Evolutionary conservation across 2,113 vertebrate species (phyloP).

Genomic region (Ceuthmochares aereus): DNA sequence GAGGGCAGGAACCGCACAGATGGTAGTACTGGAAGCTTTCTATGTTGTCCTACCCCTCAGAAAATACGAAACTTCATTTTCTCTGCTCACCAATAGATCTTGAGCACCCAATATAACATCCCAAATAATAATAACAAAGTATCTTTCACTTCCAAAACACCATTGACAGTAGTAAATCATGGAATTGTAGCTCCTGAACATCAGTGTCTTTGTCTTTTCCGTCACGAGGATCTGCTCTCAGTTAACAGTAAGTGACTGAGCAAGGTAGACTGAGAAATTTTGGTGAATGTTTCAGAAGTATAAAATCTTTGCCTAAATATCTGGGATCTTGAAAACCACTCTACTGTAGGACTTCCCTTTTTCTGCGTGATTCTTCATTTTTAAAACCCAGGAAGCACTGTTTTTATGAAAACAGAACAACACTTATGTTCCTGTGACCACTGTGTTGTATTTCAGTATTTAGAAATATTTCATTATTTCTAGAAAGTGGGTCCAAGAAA

Average conservation of each 20-base stretch:
- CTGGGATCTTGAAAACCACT: background rate
- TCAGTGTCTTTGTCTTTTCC: background rate
- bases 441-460: background rate
- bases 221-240: background rate
- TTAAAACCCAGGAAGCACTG: background rate
- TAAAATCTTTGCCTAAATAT: background rate
- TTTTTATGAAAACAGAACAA: background rate
- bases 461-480: background rate
- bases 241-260: background rate
- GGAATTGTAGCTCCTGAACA: background rate
- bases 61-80: background rate
- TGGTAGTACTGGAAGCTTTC: background rate
- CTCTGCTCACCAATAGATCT: background rate
- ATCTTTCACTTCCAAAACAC: background rate
- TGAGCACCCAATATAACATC: background rate
- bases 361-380: background rate
- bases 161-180: background rate
- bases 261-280: background rate
- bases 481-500: background rate
- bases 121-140: background rate
- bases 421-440: background rate
- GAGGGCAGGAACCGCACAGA: background rate
- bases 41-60: background rate
- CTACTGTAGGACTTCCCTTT: background rate
- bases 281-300: background rate